Percentiles rank a stretch among this genome's conserved stretches.
These are phyloP conservation scores for Garrulus glandarius DNA, from an alignment of 2,797 vertebrate species.

Conservation along the genomic window DNA sequence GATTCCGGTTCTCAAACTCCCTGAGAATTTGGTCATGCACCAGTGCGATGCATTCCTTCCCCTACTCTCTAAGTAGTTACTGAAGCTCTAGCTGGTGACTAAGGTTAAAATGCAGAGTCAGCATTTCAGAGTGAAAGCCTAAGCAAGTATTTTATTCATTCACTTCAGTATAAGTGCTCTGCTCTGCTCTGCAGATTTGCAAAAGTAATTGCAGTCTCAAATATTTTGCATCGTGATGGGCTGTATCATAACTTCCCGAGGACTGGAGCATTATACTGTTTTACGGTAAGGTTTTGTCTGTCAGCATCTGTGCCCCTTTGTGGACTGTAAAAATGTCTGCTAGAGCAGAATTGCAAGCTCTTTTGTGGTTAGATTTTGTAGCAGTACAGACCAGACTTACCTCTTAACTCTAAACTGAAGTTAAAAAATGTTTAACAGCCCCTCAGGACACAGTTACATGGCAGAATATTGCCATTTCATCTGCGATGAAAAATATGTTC, in stretches of 20 bases:
- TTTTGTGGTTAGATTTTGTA: conserved; percentile 24
- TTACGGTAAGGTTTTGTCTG: background rate
- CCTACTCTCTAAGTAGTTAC: background rate
- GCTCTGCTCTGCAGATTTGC: background rate
- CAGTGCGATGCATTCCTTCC: background rate
- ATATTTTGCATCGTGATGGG: background rate
- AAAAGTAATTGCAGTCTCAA: background rate
- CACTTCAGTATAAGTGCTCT: background rate
- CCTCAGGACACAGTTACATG: conserved; percentile 11
- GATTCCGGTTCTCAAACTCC: background rate
- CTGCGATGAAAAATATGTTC: conserved; percentile 5
- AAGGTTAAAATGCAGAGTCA: background rate
- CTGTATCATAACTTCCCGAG: background rate
- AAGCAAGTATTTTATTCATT: background rate
- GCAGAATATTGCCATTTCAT: background rate
- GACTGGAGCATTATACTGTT: background rate
- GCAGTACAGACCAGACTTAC: background rate
- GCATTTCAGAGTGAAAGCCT: background rate
- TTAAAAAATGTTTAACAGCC: background rate
- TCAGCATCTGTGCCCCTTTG: background rate
- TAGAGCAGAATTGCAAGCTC: conserved; percentile 10
- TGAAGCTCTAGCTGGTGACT: background rate
- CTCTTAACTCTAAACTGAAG: background rate
- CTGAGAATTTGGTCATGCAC: background rate
- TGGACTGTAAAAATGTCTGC: background rate